Evolutionary conservation across 92 coral and sea anemone genomes (phyloP).

Genomic region (Zoanthus sociatus): DNA sequence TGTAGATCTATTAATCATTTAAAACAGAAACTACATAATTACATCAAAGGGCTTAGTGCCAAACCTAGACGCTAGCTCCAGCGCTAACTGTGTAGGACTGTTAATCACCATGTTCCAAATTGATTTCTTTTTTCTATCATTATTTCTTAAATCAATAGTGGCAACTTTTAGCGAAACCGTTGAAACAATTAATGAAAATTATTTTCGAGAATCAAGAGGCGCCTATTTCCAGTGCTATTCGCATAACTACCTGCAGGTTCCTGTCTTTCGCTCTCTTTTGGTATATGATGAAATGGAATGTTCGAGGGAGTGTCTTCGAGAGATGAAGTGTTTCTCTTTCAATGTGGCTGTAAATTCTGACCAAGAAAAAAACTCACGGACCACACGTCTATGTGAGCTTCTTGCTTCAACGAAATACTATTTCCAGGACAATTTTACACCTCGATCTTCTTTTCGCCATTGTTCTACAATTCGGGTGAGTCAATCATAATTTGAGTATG

Average conservation of each 20-base stretch:
- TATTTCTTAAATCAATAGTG: too few relatives aligned
- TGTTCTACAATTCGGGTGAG: constrained; percentile 15
- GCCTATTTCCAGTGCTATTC: constrained; percentile 10
- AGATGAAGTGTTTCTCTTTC: not conserved
- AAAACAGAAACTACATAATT: too few relatives aligned
- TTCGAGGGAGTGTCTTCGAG: constrained; percentile 4
- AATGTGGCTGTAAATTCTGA: constrained; percentile 35
- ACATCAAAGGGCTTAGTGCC: too few relatives aligned
- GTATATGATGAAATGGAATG: not conserved
- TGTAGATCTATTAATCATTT: too few relatives aligned
- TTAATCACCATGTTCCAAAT: too few relatives aligned
- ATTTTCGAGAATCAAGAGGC: too few relatives aligned
- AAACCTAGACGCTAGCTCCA: too few relatives aligned
- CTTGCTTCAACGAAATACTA: not conserved
- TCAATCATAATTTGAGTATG: too few relatives aligned
- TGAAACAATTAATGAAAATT: too few relatives aligned
- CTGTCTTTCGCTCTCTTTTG: constrained; percentile 27
- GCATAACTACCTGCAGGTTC: constrained; percentile 20
- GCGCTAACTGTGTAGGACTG: too few relatives aligned
- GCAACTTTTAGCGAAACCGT: too few relatives aligned
- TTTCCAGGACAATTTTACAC: not conserved
- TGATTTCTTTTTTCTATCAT: too few relatives aligned
- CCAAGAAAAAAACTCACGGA: not conserved
- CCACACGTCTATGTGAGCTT: constrained; percentile 19
- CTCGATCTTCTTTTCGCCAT: constrained; percentile 10